phyloP scores from a whole-genome alignment of 2,797 vertebrate species.

The Cercopithecus petaurista region DNA sequence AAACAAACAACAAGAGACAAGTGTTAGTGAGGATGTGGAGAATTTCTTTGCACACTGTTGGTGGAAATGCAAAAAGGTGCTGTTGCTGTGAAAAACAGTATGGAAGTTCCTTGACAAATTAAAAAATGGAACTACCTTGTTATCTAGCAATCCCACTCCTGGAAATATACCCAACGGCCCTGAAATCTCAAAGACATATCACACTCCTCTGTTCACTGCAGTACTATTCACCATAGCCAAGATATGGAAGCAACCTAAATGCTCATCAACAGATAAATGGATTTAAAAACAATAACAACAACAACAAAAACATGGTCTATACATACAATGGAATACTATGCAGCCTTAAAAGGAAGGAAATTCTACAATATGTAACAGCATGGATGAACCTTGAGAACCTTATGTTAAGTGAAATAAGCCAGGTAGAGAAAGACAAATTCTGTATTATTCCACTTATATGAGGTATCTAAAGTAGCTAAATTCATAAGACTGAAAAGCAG shows the following conservation, averaged over 20 bases:
- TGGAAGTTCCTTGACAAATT: not conserved
- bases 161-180: not conserved
- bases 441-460: not conserved
- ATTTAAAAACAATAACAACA: not conserved
- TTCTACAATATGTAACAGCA: not conserved
- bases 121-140: not conserved
- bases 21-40: not conserved
- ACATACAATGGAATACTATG: not conserved
- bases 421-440: not conserved
- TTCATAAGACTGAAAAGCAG: not conserved
- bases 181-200: not conserved
- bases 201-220: not conserved
- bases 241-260: not conserved
- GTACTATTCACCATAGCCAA: not conserved
- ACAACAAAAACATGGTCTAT: no score
- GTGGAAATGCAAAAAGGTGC: not conserved
- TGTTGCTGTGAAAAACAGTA: not conserved
- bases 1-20: not conserved
- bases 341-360: not conserved
- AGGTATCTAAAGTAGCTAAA: not conserved
- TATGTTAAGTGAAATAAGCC: not conserved
- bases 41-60: not conserved
- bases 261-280: not conserved
- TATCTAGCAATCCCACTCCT: not conserved
- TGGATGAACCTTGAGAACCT: not conserved